Conservation (phyloP, 2,797 vertebrate species). For the Allochrocebus solatus region DNA sequence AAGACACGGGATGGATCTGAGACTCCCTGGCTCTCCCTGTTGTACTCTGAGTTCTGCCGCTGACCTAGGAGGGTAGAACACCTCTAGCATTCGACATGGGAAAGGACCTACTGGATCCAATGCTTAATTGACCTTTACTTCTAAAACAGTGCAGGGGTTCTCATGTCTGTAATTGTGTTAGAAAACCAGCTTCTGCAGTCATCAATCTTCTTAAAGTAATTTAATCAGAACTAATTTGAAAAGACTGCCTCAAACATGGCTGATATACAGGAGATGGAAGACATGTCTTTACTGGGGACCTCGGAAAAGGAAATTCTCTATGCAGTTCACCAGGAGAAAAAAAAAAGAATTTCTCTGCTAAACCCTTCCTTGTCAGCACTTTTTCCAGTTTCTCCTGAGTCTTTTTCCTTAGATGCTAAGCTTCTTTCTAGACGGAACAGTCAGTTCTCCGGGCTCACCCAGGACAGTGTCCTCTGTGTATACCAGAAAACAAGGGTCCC, state of each 20-base stretch:
- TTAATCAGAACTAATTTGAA: not conserved
- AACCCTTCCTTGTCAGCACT: accelerated
- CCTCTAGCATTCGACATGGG: accelerated
- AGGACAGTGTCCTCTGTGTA: not conserved
- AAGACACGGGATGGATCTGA: not conserved
- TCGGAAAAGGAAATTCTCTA: not conserved
- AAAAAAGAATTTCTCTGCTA: not conserved
- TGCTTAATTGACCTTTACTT: not conserved
- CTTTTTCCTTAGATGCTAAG: not conserved
- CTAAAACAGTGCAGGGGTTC: not conserved
- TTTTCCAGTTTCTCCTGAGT: not conserved
- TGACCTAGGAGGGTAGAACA: not conserved
- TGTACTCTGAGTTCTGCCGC: no score
- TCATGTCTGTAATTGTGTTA: not conserved
- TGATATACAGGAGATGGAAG: not conserved
- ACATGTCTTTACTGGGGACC: not conserved
- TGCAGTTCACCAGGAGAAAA: not conserved
- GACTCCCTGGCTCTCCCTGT: not conserved
- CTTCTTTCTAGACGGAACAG: not conserved
- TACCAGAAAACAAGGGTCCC: not conserved
- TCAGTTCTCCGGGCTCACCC: not conserved
- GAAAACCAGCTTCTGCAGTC: not conserved
- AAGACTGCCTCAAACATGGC: not conserved
- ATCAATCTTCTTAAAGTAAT: not conserved
- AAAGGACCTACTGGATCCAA: accelerated